Evolutionary conservation across 1,140 invertebrate genomes (phyloP).

Genomic region (Drosophila mauritiana): DNA sequence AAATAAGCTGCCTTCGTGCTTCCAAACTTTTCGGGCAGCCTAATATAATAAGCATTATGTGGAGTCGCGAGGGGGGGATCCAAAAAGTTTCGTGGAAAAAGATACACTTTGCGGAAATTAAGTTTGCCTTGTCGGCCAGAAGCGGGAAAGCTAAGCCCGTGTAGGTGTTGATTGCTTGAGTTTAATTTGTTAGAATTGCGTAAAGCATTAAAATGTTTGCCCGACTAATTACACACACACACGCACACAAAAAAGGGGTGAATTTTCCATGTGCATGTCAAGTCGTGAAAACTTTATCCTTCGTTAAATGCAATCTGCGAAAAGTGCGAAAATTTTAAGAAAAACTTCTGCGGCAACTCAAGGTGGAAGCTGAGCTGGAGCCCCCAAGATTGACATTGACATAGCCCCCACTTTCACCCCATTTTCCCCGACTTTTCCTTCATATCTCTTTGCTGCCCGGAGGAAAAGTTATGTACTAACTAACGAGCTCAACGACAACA

Average conservation of each 20-base stretch:
- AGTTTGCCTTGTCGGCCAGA: conserved; percentile 50
- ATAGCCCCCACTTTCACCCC: conserved; percentile 8
- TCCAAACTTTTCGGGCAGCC: conserved; percentile 62
- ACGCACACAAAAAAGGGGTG: background rate
- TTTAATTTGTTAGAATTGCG: conserved; percentile 83
- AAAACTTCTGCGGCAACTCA: conserved; percentile 57
- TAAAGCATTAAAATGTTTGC: conserved; percentile 82
- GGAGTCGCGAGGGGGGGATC: conserved; percentile 4
- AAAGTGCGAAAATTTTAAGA: conserved; percentile 82
- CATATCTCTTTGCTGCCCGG: conserved; percentile 24
- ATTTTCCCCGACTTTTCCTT: background rate
- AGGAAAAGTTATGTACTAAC: conserved; percentile 83
- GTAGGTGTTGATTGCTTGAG: conserved; percentile 79
- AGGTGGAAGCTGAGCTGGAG: conserved; percentile 32
- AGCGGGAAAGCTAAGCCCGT: conserved; percentile 27
- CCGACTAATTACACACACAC: conserved; percentile 67
- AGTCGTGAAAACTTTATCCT: conserved; percentile 67
- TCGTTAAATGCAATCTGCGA: conserved; percentile 61
- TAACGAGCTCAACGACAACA: conserved; percentile 83
- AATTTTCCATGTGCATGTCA: conserved; percentile 54
- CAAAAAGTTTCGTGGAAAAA: conserved; percentile 49
- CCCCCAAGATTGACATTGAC: conserved; percentile 67
- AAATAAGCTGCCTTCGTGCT: conserved; percentile 72
- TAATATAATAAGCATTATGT: conserved; percentile 74
- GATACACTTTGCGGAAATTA: conserved; percentile 79